Percentiles rank a stretch among this genome's conserved stretches.
These are phyloP conservation scores for Panthera leo DNA, from an alignment of 2,113 vertebrate genomes.

Conservation along the genomic window DNA sequence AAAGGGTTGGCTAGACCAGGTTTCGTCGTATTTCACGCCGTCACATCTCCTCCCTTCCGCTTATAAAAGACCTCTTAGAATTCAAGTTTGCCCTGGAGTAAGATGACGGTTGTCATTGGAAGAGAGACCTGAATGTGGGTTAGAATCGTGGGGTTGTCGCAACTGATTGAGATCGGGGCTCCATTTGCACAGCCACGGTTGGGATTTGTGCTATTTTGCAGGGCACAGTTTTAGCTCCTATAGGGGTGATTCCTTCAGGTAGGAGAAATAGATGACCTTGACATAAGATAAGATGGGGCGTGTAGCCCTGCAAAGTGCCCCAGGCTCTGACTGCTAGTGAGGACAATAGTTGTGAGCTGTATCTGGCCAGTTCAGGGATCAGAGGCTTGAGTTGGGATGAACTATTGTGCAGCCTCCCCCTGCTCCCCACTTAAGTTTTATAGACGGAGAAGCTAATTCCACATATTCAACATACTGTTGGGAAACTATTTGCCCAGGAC, in stretches of 20 bases:
- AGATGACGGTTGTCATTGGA: constrained; percentile 1
- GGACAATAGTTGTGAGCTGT: neutral
- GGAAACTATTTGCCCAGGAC: neutral
- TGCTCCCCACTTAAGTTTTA: neutral
- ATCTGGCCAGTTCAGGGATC: neutral
- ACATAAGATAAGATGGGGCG: neutral
- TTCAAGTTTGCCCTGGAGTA: neutral
- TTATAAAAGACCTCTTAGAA: neutral
- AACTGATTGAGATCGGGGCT: neutral
- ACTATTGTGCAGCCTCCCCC: neutral
- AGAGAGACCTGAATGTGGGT: constrained; percentile 27
- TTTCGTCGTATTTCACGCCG: neutral
- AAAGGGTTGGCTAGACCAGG: neutral
- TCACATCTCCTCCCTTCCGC: neutral
- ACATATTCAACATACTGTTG: neutral
- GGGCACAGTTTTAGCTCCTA: neutral
- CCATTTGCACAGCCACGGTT: neutral
- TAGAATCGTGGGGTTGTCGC: constrained; percentile 36
- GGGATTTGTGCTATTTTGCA: neutral
- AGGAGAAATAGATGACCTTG: neutral
- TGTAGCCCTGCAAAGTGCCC: neutral
- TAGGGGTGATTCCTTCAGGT: neutral
- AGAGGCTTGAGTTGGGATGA: neutral
- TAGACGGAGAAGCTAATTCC: neutral
- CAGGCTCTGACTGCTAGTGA: neutral